Percentiles rank a stretch among this genome's conserved stretches.
Conservation (phyloP, 2,797 vertebrate species). For the Champsocephalus esox region DNA sequence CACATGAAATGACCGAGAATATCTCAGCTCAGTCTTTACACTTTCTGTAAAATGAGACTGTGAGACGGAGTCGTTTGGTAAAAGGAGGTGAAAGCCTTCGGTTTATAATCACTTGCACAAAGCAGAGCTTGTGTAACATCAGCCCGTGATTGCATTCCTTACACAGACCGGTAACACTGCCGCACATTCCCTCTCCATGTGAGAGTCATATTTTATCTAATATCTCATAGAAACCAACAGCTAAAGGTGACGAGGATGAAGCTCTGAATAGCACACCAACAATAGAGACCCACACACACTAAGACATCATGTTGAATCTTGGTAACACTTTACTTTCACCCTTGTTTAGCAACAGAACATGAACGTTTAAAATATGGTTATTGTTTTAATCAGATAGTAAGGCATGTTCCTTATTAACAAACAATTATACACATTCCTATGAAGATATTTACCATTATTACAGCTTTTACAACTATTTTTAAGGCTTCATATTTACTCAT, state of each 20-base stretch:
- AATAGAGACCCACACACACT: conserved; percentile 1
- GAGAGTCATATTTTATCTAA: conserved; percentile 74
- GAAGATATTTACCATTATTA: background rate
- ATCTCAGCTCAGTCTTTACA: background rate
- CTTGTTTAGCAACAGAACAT: background rate
- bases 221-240: conserved; percentile 49
- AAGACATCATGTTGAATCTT: background rate
- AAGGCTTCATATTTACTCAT: background rate
- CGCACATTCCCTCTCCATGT: conserved; percentile 61
- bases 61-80: background rate
- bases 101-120: conserved; percentile 25
- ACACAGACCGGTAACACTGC: conserved; percentile 37
- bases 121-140: conserved; percentile 61
- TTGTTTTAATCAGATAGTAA: background rate
- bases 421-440: too few species aligned
- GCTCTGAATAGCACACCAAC: conserved; percentile 21
- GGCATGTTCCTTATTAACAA: background rate
- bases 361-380: background rate
- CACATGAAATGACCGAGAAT: background rate
- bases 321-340: background rate
- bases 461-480: background rate
- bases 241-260: conserved; percentile 43
- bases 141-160: conserved; percentile 38
- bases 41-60: conserved; percentile 7
- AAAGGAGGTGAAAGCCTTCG: conserved; percentile 29